A percentile compares a stretch with the other conserved stretches of the same genome.
Conservation (phyloP, 2,113 vertebrate genomes). For the Prinia subflava region DNA sequence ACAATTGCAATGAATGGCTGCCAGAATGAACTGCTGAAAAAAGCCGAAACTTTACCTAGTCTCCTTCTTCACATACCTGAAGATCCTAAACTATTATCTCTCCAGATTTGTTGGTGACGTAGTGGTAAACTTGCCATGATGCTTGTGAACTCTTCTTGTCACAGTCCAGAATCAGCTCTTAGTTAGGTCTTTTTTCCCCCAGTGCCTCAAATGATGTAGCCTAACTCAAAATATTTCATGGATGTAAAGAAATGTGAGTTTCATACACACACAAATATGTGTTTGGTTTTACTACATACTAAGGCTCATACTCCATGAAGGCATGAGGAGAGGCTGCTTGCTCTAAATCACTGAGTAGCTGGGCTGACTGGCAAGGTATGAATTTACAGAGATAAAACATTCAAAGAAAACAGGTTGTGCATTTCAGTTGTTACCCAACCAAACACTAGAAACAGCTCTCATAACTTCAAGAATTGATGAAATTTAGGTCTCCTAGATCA, state of each 20-base stretch:
- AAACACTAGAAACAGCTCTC: neutral
- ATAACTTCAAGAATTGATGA: neutral
- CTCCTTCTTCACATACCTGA: neutral
- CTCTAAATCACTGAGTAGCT: neutral
- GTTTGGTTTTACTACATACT: neutral
- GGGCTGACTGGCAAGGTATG: neutral
- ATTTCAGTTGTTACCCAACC: neutral
- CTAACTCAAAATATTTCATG: neutral
- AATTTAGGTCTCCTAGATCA: neutral
- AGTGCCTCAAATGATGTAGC: fast-evolving
- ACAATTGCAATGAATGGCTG: fast-evolving
- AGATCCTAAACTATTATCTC: neutral
- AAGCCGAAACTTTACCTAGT: neutral
- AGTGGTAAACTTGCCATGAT: neutral
- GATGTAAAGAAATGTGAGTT: neutral
- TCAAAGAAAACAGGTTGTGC: neutral
- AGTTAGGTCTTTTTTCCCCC: neutral
- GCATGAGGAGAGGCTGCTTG: neutral
- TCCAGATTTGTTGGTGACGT: neutral
- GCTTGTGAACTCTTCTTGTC: neutral
- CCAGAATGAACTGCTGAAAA: neutral
- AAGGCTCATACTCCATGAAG: neutral
- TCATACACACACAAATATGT: neutral
- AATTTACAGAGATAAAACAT: neutral
- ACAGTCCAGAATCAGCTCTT: neutral